phyloP scores from a whole-genome alignment of 1,140 invertebrate genomes.

The Papilio aristodemus region DNA sequence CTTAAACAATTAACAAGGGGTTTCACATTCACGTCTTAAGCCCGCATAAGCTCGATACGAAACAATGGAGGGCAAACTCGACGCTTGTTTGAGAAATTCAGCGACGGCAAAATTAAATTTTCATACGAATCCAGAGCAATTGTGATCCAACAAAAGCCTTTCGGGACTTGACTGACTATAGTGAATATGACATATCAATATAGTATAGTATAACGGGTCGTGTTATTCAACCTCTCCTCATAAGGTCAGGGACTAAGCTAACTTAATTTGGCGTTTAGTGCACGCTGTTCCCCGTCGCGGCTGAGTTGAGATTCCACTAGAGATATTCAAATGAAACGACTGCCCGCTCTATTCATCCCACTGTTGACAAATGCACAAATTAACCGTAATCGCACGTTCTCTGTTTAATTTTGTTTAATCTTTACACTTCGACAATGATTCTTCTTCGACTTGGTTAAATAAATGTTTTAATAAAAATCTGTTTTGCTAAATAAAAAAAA shows the following conservation, averaged over 20 bases:
- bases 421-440: not conserved
- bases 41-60: conserved; percentile 69
- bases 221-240: conserved; percentile 58
- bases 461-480: too few relatives aligned
- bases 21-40: conserved; percentile 67
- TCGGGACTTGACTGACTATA: conserved; percentile 56
- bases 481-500: too few relatives aligned
- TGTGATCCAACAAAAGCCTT: conserved; percentile 71
- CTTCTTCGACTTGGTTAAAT: not conserved
- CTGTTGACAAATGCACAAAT: conserved; percentile 55
- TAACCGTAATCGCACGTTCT: conserved; percentile 40
- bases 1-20: conserved; percentile 74
- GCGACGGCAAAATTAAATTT: conserved; percentile 74
- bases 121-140: conserved; percentile 67
- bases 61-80: conserved; percentile 69
- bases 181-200: conserved; percentile 62
- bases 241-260: conserved; percentile 61
- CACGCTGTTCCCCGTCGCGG: conserved; percentile 53
- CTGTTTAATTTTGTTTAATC: not conserved
- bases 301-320: conserved; percentile 55
- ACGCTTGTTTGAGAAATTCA: conserved; percentile 66
- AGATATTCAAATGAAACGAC: conserved; percentile 67
- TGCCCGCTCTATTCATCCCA: conserved; percentile 41
- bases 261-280: conserved; percentile 65
- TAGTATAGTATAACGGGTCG: conserved; percentile 50